Evolutionary conservation across 2,888 invertebrate genomes (phyloP).

Genomic region (Odiellus spinosus): DNA sequence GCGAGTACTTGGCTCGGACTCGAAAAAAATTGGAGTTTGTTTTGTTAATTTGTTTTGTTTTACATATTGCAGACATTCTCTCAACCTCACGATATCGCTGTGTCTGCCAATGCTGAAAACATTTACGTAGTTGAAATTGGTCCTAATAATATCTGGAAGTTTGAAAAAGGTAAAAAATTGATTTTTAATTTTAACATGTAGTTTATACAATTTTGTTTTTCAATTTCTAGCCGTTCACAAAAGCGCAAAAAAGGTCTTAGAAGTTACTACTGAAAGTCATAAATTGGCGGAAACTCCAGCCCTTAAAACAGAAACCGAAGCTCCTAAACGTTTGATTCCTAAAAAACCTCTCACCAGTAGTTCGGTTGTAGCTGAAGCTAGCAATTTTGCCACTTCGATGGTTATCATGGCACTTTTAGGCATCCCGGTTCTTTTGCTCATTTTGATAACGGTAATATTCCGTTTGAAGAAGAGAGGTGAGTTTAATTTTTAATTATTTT

Average conservation of each 20-base stretch:
- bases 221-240: slow-evolving; percentile 10
- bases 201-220: background rate
- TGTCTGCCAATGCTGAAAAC: slow-evolving; percentile 44
- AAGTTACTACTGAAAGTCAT: too few relatives aligned
- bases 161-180: slow-evolving; percentile 26
- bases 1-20: too few relatives aligned
- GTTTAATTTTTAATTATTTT: background rate
- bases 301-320: too few relatives aligned
- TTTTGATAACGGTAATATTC: slow-evolving; percentile 27
- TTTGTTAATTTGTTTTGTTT: too few relatives aligned
- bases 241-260: slow-evolving; percentile 13
- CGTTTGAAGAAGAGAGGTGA: slow-evolving; percentile 29
- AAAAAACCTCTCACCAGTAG: too few relatives aligned
- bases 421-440: slow-evolving; percentile 29
- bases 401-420: slow-evolving; percentile 30
- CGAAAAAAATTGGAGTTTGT: too few relatives aligned
- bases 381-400: slow-evolving; percentile 25
- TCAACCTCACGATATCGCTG: slow-evolving; percentile 68
- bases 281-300: too few relatives aligned
- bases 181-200: too few relatives aligned
- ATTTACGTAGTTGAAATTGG: slow-evolving; percentile 65
- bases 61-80: slow-evolving; percentile 34
- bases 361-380: too few relatives aligned
- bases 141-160: slow-evolving; percentile 47
- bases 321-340: too few relatives aligned